These are phyloP conservation scores for Paraplagusia blochii DNA, from an alignment of 2,113 vertebrate species.

Conservation along the genomic window DNA sequence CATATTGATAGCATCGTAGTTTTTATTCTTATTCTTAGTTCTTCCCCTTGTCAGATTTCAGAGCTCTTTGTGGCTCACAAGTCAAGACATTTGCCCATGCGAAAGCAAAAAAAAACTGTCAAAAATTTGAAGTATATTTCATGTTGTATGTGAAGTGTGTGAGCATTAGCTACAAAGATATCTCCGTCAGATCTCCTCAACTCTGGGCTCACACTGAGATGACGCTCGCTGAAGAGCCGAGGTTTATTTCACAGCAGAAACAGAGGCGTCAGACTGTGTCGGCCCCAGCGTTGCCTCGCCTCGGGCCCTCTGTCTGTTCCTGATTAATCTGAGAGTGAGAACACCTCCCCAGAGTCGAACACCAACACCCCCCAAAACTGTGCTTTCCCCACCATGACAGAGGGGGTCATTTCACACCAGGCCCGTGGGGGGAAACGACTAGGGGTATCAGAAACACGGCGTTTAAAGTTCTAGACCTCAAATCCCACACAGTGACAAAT, in stretches of 20 bases:
- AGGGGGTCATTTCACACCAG: slow-evolving; percentile 58
- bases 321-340: slow-evolving; percentile 71
- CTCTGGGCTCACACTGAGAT: slow-evolving; percentile 17
- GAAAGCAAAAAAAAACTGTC: no score
- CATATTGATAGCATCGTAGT: no score
- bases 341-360: slow-evolving; percentile 56
- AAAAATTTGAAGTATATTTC: no score
- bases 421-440: slow-evolving; percentile 21
- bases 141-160: neutral
- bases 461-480: slow-evolving; percentile 47
- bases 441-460: slow-evolving; percentile 54
- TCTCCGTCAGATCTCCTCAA: neutral
- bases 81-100: no score
- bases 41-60: no score
- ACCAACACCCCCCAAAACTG: slow-evolving; percentile 1
- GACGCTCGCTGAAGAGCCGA: slow-evolving; percentile 20
- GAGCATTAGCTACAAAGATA: slow-evolving; percentile 13
- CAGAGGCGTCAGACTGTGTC: slow-evolving; percentile 57
- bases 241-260: slow-evolving; percentile 61
- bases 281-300: slow-evolving; percentile 51
- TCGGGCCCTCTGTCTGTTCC: slow-evolving; percentile 63
- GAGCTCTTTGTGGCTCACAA: no score
- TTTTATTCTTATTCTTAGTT: no score
- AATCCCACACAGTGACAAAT: slow-evolving; percentile 8
- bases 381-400: slow-evolving; percentile 22